These are phyloP conservation scores for Halictus ligatus DNA, from an alignment of 2,888 invertebrate genomes.

Conservation along the genomic window DNA sequence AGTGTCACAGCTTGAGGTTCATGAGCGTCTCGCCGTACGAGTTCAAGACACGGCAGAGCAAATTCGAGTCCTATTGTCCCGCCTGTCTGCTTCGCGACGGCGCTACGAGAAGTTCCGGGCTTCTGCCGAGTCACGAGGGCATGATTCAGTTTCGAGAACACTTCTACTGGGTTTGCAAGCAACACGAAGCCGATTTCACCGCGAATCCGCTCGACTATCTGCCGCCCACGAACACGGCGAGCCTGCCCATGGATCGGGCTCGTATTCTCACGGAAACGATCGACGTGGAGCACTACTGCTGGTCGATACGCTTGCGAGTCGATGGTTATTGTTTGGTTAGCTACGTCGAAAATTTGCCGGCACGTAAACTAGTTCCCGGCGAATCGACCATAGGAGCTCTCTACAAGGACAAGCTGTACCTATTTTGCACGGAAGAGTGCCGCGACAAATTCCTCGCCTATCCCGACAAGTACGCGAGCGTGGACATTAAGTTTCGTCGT, in stretches of 20 bases:
- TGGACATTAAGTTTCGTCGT: conserved; percentile 82
- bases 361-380: conserved; percentile 85
- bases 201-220: conserved; percentile 84
- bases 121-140: conserved; percentile 86
- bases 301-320: conserved; percentile 84
- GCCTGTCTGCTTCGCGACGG: conserved; percentile 85
- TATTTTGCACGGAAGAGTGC: conserved; percentile 86
- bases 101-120: conserved; percentile 82
- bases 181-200: conserved; percentile 85
- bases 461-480: conserved; percentile 85
- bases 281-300: conserved; percentile 82
- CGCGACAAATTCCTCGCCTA: conserved; percentile 85
- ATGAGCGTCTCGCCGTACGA: conserved; percentile 87
- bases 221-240: conserved; percentile 76
- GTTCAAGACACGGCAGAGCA: conserved; percentile 85
- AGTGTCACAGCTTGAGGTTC: conserved; percentile 85
- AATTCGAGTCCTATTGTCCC: conserved; percentile 87
- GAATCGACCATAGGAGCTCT: conserved; percentile 84
- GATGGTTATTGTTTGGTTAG: conserved; percentile 88
- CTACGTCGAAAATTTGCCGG: conserved; percentile 86
- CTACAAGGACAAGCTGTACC: conserved; percentile 85
- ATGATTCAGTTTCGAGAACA: conserved; percentile 86
- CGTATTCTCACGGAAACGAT: conserved; percentile 74
- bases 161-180: conserved; percentile 88
- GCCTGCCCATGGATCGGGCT: conserved; percentile 86